These are phyloP conservation scores for Bombus consobrinus DNA, from an alignment of 1,140 invertebrate species.

Conservation along the genomic window DNA sequence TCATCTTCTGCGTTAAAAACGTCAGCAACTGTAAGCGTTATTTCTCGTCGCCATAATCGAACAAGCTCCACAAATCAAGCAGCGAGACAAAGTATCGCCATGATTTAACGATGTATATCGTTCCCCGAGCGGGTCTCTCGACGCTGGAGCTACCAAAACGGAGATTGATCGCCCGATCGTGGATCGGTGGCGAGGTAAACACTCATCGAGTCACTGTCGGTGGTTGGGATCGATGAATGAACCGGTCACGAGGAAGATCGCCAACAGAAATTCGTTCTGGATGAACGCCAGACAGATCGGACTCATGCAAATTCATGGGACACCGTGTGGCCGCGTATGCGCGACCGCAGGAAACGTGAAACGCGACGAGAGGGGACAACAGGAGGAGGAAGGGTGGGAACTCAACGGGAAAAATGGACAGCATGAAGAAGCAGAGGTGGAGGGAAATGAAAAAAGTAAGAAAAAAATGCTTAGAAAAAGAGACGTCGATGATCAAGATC, in stretches of 20 bases:
- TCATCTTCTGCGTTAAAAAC: too few species aligned
- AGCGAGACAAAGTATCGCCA: background rate
- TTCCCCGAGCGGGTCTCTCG: background rate
- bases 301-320: conserved; percentile 69
- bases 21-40: background rate
- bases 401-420: background rate
- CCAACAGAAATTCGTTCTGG: conserved; percentile 65
- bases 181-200: conserved; percentile 20
- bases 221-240: conserved; percentile 58
- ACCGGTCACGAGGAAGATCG: conserved; percentile 36
- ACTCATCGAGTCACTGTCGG: background rate
- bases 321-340: conserved; percentile 28
- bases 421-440: background rate
- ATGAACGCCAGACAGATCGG: conserved; percentile 53
- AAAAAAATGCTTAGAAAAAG: background rate
- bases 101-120: background rate
- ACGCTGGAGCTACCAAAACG: background rate
- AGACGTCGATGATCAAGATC: conserved; percentile 67
- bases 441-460: background rate
- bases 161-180: background rate
- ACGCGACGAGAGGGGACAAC: background rate
- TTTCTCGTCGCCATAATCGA: background rate
- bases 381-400: background rate
- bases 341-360: conserved; percentile 29
- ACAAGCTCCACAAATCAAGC: background rate